phyloP scores from a whole-genome alignment of 2,797 vertebrate genomes.

The Hydrophis major region DNA sequence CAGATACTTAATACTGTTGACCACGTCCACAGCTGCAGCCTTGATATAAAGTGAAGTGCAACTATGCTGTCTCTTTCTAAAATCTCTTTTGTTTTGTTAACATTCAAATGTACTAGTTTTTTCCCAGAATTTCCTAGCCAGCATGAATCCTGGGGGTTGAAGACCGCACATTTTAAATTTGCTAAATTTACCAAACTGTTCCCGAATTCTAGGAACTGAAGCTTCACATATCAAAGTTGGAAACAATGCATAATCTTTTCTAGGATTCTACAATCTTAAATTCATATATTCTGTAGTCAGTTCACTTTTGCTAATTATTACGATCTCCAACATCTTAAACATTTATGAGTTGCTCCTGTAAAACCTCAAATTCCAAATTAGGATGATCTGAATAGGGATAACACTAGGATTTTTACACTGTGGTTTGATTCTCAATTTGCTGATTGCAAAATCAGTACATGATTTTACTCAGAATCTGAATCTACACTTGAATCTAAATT shows the following conservation, averaged over 20 bases:
- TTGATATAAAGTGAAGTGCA: too few species aligned
- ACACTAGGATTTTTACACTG: neutral
- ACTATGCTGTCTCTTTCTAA: too few species aligned
- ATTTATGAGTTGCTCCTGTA: neutral
- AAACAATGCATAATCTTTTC: neutral
- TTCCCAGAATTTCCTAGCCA: neutral
- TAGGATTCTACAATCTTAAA: too few species aligned
- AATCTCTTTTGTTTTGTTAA: too few species aligned
- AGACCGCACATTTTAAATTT: neutral
- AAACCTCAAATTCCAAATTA: neutral
- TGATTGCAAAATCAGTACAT: neutral
- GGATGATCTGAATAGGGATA: neutral
- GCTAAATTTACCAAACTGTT: neutral
- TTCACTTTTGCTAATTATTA: neutral
- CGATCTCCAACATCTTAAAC: neutral
- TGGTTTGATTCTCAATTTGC: neutral
- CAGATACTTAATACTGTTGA: too few species aligned
- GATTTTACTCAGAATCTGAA: neutral
- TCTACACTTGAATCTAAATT: neutral
- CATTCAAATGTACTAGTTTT: neutral
- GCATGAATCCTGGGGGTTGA: neutral
- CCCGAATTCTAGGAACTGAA: neutral
- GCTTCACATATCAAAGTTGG: neutral
- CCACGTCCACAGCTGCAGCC: too few species aligned
- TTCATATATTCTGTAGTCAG: neutral